Evolutionary conservation across 2,888 invertebrate genomes (phyloP).

Genomic region (Diadegma fenestrale): DNA sequence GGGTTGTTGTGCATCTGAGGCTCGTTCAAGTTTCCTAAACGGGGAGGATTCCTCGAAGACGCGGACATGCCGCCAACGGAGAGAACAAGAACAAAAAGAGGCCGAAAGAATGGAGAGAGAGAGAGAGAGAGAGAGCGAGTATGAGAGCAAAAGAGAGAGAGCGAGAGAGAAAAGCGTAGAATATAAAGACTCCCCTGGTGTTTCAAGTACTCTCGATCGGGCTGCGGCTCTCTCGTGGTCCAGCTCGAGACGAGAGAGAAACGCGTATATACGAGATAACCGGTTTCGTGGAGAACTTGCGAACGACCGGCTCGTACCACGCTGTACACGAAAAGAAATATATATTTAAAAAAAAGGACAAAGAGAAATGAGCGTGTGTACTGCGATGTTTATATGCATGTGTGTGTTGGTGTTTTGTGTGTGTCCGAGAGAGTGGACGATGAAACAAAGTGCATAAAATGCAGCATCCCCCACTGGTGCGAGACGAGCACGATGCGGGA

Average conservation of each 20-base stretch:
- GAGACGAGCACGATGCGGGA: slow-evolving; percentile 41
- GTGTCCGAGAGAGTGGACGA: slow-evolving; percentile 28
- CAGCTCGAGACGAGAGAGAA: slow-evolving; percentile 40
- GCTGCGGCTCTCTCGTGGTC: slow-evolving; percentile 31
- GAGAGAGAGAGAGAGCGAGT: slow-evolving; percentile 41
- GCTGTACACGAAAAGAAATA: slow-evolving; percentile 52
- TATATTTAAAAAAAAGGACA: slow-evolving; percentile 43
- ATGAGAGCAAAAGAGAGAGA: background rate
- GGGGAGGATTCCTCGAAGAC: slow-evolving; percentile 56
- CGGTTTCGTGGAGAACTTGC: slow-evolving; percentile 65
- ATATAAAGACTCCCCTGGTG: slow-evolving; percentile 61
- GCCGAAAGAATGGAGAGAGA: slow-evolving; percentile 26
- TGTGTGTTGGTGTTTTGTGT: slow-evolving; percentile 15
- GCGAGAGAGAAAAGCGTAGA: slow-evolving; percentile 48
- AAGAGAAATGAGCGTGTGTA: slow-evolving; percentile 56
- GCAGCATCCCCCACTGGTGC: slow-evolving; percentile 49
- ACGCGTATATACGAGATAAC: slow-evolving; percentile 57
- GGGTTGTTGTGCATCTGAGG: slow-evolving; percentile 46
- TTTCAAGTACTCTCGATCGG: slow-evolving; percentile 66
- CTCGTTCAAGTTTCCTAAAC: slow-evolving; percentile 64
- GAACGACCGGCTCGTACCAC: slow-evolving; percentile 51
- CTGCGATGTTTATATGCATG: slow-evolving; percentile 15
- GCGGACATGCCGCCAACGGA: slow-evolving; percentile 30
- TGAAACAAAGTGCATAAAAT: slow-evolving; percentile 67
- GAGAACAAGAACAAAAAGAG: slow-evolving; percentile 43